These are phyloP conservation scores for Neoascia interrupta DNA, from an alignment of 2,888 invertebrate species.

Conservation along the genomic window DNA sequence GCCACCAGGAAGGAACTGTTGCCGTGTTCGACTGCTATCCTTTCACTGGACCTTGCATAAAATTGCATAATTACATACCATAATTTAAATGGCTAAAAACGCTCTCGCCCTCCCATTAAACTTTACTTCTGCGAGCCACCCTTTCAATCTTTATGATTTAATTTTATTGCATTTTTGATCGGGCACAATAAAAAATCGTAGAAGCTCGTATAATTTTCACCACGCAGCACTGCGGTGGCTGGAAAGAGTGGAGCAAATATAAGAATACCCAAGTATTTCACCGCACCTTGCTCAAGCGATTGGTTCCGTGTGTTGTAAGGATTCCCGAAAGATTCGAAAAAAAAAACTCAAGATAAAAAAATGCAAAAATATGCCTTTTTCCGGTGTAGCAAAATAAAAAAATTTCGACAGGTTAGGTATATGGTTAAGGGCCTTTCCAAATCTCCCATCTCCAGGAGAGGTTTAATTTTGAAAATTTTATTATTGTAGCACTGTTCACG, in stretches of 20 bases:
- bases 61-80: slow-evolving; percentile 57
- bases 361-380: slow-evolving; percentile 18
- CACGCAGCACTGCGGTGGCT: slow-evolving; percentile 45
- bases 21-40: slow-evolving; percentile 38
- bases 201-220: slow-evolving; percentile 55
- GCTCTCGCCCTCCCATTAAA: neutral
- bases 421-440: no score
- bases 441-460: no score
- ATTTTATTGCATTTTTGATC: slow-evolving; percentile 65
- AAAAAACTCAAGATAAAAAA: slow-evolving; percentile 63
- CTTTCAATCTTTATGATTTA: slow-evolving; percentile 49
- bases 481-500: slow-evolving; percentile 39
- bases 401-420: neutral
- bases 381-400: slow-evolving; percentile 1
- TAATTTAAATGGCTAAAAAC: slow-evolving; percentile 29
- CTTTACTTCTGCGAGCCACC: neutral
- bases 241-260: neutral
- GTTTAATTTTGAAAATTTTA: slow-evolving; percentile 1
- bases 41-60: slow-evolving; percentile 37
- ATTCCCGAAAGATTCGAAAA: slow-evolving; percentile 20
- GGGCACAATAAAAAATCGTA: slow-evolving; percentile 54
- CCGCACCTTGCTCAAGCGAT: neutral
- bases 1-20: slow-evolving; percentile 27
- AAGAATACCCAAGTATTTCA: slow-evolving; percentile 7
- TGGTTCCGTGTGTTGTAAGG: slow-evolving; percentile 22